These are phyloP conservation scores for Erebia epiphron DNA, from an alignment of 2,888 invertebrate genomes.

Conservation along the genomic window DNA sequence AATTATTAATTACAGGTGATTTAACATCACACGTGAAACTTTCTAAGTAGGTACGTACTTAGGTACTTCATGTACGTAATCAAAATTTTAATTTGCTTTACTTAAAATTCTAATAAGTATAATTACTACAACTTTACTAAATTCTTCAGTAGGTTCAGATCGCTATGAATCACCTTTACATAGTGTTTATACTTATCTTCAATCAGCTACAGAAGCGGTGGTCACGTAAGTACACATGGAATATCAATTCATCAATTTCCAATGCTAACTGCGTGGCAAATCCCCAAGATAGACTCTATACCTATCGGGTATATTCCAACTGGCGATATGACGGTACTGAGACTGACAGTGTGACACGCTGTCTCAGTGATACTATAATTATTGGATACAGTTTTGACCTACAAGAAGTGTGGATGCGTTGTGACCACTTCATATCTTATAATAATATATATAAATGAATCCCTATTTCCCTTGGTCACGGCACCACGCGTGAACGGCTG, in stretches of 20 bases:
- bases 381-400: slow-evolving; percentile 15
- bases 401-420: no score
- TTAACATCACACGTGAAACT: no score
- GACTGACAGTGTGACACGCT: slow-evolving; percentile 31
- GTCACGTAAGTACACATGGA: slow-evolving; percentile 39
- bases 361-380: slow-evolving; percentile 29
- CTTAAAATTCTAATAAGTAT: no score
- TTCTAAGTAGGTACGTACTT: no score
- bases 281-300: slow-evolving; percentile 45
- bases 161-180: slow-evolving; percentile 36
- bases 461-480: no score
- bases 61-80: no score
- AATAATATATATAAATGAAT: no score
- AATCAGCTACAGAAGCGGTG: slow-evolving; percentile 38
- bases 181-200: slow-evolving; percentile 35
- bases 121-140: no score
- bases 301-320: slow-evolving; percentile 44
- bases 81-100: no score
- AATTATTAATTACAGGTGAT: no score
- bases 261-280: slow-evolving; percentile 48
- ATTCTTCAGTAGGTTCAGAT: neutral
- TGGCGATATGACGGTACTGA: slow-evolving; percentile 3
- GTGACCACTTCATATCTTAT: no score
- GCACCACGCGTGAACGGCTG: no score
- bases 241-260: slow-evolving; percentile 47